Base-by-base conservation (phyloP, 2,888 invertebrate species). In the Cantharis flavilabris region DNA sequence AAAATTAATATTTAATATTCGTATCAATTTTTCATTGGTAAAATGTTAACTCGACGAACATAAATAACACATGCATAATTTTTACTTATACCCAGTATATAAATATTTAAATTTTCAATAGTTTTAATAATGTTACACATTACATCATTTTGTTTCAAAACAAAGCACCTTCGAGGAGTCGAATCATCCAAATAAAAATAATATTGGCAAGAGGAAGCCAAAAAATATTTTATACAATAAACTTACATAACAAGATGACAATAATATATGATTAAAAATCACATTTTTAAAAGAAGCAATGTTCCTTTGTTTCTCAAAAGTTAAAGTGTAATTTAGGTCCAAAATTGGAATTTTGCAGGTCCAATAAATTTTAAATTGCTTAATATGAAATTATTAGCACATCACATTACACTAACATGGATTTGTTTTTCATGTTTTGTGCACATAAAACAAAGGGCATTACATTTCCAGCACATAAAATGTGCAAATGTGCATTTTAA, bases 51-150 rank as follows among this genome's bases (percentile, higher is more conserved):
- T 23, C n/a, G 23, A 67, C 13, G 23, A 67, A 23, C 18, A 67
- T n/a, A 67, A 67, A 67, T 67, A 67, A 67, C 20, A 49, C 9
- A 23, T 70, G 70, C 23, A 70, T 62, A 71, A 63, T 71, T 63
- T 63, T 71, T 64, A 71, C 33, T 26, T 67, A 67, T 67, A 67
- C 65, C 65, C 23, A 16, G 26, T 67, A 67, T 23, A 67, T 67
- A 67, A 67, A 23, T 67, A 67, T 67, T 67, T 30, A 67, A 67
- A 23, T 67, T 67, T 20, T 67, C 20, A 67, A 23, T 67, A 23
- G 23, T 70, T 70, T 70, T 33, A 33, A 49, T 49, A 49, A 11
- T 30, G 33, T 30, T 30, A 16, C 65, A 67, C 65, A 67, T 23
- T 67, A 67, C 65, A 67, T 49, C 18, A 23, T 67, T 67, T 67